phyloP scores from a whole-genome alignment of 1,140 invertebrate species.

The Helicoverpa armigera region DNA sequence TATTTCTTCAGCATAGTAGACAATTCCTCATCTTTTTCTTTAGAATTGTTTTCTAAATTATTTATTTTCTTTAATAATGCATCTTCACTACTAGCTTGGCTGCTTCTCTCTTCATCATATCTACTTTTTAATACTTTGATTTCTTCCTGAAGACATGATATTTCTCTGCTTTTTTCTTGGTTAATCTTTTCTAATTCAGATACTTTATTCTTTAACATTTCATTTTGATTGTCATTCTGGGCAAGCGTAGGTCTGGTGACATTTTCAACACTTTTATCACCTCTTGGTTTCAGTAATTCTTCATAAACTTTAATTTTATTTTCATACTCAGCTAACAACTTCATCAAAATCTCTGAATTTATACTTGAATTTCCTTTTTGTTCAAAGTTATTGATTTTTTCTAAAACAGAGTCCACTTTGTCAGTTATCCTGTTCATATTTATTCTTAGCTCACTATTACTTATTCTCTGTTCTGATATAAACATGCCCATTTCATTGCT shows the following conservation, averaged over 20 bases:
- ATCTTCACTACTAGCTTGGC: slow-evolving; percentile 41
- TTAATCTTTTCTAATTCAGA: slow-evolving; percentile 52
- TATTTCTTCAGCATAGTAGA: slow-evolving; percentile 53
- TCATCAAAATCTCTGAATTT: slow-evolving; percentile 70
- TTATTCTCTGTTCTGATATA: slow-evolving; percentile 79
- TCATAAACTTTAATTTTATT: slow-evolving; percentile 76
- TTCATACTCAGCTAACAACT: slow-evolving; percentile 78
- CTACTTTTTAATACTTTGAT: slow-evolving; percentile 55
- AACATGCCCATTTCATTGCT: slow-evolving; percentile 66
- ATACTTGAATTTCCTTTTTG: slow-evolving; percentile 57
- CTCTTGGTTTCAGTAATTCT: slow-evolving; percentile 63
- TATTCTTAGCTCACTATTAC: slow-evolving; percentile 78
- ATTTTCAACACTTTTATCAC: slow-evolving; percentile 56
- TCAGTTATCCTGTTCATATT: slow-evolving; percentile 76
- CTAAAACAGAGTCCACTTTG: slow-evolving; percentile 71
- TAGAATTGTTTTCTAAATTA: slow-evolving; percentile 58
- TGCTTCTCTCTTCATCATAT: slow-evolving; percentile 47
- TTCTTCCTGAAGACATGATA: slow-evolving; percentile 59
- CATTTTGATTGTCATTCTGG: slow-evolving; percentile 49
- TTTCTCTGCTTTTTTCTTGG: slow-evolving; percentile 63
- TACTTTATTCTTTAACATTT: slow-evolving; percentile 54
- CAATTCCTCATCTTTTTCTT: slow-evolving; percentile 57
- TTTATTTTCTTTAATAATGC: slow-evolving; percentile 58
- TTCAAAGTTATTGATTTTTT: slow-evolving; percentile 62
- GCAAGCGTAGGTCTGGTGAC: not conserved